These are phyloP conservation scores for Gnatocerus cornutus DNA, from an alignment of 2,888 invertebrate genomes.

Conservation along the genomic window DNA sequence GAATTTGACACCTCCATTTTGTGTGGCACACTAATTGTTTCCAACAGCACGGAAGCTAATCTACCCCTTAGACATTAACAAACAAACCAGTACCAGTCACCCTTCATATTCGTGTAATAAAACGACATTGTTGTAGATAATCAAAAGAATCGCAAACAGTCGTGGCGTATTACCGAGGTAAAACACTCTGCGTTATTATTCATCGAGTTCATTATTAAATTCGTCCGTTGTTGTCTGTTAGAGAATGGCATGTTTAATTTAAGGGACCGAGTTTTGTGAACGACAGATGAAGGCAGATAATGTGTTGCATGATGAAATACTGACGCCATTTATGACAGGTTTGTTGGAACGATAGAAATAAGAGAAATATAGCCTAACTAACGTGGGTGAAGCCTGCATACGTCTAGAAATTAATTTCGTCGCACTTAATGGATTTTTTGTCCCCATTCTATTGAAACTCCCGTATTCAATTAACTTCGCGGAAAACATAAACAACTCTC, in stretches of 20 bases:
- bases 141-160: constrained; percentile 29
- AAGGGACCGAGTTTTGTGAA: constrained; percentile 5
- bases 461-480: neutral
- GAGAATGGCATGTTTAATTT: constrained; percentile 10
- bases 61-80: constrained; percentile 19
- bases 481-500: constrained; percentile 2
- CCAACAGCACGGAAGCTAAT: constrained; percentile 25
- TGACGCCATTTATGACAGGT: constrained; percentile 5
- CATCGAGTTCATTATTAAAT: constrained; percentile 11
- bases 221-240: constrained; percentile 10
- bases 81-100: constrained; percentile 33
- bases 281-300: constrained; percentile 5
- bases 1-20: constrained; percentile 40
- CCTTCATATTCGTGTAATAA: constrained; percentile 28
- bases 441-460: no score
- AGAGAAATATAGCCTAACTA: no score
- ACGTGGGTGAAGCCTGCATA: no score
- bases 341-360: neutral
- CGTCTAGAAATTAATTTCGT: no score
- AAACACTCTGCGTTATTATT: constrained; percentile 14
- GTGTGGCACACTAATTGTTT: constrained; percentile 26
- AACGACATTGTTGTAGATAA: constrained; percentile 2
- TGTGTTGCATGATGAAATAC: constrained; percentile 8
- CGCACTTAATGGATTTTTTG: no score
- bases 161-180: constrained; percentile 13